These are phyloP conservation scores for Drosophila seguyi DNA, from an alignment of 1,140 invertebrate species.

Conservation along the genomic window DNA sequence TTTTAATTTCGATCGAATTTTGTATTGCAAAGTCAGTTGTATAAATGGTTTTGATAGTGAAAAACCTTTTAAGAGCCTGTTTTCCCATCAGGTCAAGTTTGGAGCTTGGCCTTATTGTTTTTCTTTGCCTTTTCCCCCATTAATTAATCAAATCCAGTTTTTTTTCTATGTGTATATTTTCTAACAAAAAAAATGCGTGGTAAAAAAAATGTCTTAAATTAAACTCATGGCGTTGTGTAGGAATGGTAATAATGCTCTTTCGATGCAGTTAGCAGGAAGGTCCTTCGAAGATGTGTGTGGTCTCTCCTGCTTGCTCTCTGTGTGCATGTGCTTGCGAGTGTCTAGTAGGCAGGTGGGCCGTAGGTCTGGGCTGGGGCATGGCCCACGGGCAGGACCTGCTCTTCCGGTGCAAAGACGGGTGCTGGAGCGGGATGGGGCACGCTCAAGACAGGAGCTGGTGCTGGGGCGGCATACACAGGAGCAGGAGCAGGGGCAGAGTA, in stretches of 20 bases:
- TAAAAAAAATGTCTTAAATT: conserved; percentile 62
- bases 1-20: too few relatives aligned
- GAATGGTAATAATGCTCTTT: conserved; percentile 43
- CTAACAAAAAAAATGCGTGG: conserved; percentile 51
- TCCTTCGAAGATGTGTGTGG: conserved; percentile 9
- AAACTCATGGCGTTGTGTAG: conserved; percentile 60
- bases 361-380: conserved; percentile 73
- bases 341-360: conserved; percentile 67
- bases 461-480: conserved; percentile 20
- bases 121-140: neutral
- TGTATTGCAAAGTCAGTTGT: too few relatives aligned
- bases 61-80: too few relatives aligned
- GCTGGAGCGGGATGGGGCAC: conserved; percentile 48
- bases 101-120: too few relatives aligned
- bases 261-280: conserved; percentile 49
- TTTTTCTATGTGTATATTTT: conserved; percentile 44
- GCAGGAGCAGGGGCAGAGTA: conserved; percentile 15
- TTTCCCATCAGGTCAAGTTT: too few relatives aligned
- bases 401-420: conserved; percentile 44
- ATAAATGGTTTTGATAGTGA: too few relatives aligned
- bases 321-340: neutral
- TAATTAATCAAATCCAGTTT: neutral
- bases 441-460: conserved; percentile 47
- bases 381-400: conserved; percentile 54
- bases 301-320: conserved; percentile 1